Evolutionary conservation across 2,797 vertebrate genomes (phyloP).

Genomic region (Dendrocincla fuliginosa): DNA sequence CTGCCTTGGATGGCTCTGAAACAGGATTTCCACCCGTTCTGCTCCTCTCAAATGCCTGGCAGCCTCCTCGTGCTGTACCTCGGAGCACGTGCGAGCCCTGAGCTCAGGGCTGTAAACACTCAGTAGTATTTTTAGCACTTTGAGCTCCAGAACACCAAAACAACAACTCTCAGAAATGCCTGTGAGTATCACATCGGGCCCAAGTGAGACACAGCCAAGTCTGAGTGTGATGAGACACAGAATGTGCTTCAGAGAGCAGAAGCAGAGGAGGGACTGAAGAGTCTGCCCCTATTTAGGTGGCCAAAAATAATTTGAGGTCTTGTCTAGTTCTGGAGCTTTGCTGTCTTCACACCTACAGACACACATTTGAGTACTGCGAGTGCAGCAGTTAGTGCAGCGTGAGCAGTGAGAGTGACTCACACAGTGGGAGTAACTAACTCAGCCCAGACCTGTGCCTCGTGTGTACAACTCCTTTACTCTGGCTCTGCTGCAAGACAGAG

Average conservation of each 20-base stretch:
- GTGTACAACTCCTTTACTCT: not conserved
- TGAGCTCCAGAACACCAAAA: not conserved
- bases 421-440: not conserved
- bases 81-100: fast-evolving
- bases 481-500: fast-evolving
- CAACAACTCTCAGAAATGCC: not conserved
- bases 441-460: not conserved
- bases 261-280: not conserved
- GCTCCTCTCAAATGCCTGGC: not conserved
- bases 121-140: fast-evolving
- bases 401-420: not conserved
- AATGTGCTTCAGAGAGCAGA: not conserved
- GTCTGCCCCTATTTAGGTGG: not conserved
- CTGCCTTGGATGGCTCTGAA: not conserved
- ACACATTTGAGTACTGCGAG: not conserved
- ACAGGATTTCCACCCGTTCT: not conserved
- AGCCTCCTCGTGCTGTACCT: not conserved
- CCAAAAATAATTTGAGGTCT: not conserved
- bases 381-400: not conserved
- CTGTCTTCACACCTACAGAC: not conserved
- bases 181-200: fast-evolving
- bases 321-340: not conserved
- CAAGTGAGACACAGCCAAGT: not conserved
- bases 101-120: not conserved
- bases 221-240: not conserved